Evolutionary conservation across 37 sponge, comb jelly and placozoan species (phyloP).

Genomic region (Ianthella basta): DNA sequence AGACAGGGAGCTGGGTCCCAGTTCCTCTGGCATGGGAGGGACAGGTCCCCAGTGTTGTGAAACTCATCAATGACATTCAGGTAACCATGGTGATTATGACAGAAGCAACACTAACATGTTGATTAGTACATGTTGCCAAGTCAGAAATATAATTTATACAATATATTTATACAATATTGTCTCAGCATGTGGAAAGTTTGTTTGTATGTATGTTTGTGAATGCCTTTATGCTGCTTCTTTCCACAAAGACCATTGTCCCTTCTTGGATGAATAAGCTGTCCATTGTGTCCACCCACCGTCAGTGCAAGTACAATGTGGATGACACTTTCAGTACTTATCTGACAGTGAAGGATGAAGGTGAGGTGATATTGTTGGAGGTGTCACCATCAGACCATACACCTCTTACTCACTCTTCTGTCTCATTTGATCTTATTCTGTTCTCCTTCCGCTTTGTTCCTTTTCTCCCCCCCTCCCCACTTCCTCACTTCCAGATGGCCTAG

Average conservation of each 20-base stretch:
- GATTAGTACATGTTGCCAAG: no score
- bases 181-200: no score
- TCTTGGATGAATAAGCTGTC: constrained; percentile 68
- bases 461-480: no score
- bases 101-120: no score
- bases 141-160: no score
- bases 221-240: neutral
- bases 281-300: constrained; percentile 67
- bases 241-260: constrained; percentile 53
- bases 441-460: no score
- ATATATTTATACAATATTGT: no score
- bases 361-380: constrained; percentile 1
- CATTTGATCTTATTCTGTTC: no score
- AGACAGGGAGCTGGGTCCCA: constrained; percentile 58
- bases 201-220: neutral
- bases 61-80: constrained; percentile 55
- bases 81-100: constrained; percentile 48
- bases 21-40: constrained; percentile 87
- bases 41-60: constrained; percentile 57
- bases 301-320: constrained; percentile 71
- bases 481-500: neutral
- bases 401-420: no score
- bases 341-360: constrained; percentile 72
- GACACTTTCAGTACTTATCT: constrained; percentile 58
- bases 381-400: no score